These are phyloP conservation scores for Sylvietta virens DNA, from an alignment of 2,113 vertebrate genomes.

Conservation along the genomic window DNA sequence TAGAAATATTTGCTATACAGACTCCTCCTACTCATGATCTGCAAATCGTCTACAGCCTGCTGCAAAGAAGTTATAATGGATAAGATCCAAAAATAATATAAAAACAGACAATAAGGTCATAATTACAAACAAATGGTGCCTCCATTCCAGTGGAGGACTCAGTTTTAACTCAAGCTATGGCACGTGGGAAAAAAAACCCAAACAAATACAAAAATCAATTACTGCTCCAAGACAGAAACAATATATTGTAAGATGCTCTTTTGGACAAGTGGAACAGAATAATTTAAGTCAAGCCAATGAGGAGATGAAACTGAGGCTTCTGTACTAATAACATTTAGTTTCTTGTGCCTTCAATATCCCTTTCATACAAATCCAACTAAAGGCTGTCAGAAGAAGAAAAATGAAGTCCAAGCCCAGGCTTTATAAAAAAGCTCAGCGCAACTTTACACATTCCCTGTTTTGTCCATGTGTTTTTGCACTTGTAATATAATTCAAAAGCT, in stretches of 20 bases:
- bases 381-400: background rate
- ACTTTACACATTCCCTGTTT: background rate
- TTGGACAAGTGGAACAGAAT: background rate
- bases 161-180: background rate
- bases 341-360: background rate
- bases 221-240: background rate
- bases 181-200: accelerated
- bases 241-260: background rate
- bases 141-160: background rate
- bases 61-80: background rate
- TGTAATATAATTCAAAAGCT: background rate
- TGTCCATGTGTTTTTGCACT: background rate
- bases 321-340: background rate
- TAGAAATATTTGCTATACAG: background rate
- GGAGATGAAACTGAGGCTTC: background rate
- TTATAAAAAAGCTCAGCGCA: background rate
- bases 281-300: background rate
- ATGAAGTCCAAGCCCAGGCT: background rate
- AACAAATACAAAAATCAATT: background rate
- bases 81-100: background rate
- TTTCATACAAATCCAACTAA: background rate
- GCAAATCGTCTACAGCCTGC: background rate
- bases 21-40: background rate
- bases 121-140: background rate
- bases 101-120: background rate